Conservation (phyloP, 2,113 vertebrate genomes). For the Eurypyga helias region DNA sequence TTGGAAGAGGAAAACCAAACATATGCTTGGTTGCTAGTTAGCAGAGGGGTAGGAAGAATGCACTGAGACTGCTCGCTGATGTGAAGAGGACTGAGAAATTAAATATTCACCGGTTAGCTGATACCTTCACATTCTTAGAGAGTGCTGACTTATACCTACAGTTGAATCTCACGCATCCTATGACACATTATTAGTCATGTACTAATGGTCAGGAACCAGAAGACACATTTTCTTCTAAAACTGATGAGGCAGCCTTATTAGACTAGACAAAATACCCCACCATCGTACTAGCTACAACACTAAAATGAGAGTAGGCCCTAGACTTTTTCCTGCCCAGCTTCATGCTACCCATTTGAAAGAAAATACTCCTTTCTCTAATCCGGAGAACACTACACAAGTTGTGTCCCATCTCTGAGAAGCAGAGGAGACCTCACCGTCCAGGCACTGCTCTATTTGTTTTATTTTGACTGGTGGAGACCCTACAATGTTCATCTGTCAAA, state of each 20-base stretch:
- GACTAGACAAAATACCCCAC: background rate
- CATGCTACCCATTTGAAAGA: background rate
- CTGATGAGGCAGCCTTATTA: background rate
- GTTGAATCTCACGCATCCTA: background rate
- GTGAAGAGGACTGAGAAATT: background rate
- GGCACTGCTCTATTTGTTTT: background rate
- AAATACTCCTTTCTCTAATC: background rate
- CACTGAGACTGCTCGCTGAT: background rate
- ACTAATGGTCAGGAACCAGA: background rate
- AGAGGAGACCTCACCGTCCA: background rate
- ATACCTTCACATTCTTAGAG: background rate
- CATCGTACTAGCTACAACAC: background rate
- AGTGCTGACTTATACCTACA: background rate
- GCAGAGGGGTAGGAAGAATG: background rate
- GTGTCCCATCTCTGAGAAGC: background rate
- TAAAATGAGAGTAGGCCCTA: background rate
- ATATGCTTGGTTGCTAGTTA: background rate
- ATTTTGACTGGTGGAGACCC: background rate
- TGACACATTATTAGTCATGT: background rate
- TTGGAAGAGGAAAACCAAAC: background rate
- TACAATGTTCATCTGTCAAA: background rate
- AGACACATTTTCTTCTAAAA: background rate
- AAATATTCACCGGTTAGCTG: rapidly evolving
- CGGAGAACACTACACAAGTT: background rate
- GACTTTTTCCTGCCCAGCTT: background rate